Evolutionary conservation across 2,888 invertebrate species (phyloP).

Genomic region (Nysson spinosus): DNA sequence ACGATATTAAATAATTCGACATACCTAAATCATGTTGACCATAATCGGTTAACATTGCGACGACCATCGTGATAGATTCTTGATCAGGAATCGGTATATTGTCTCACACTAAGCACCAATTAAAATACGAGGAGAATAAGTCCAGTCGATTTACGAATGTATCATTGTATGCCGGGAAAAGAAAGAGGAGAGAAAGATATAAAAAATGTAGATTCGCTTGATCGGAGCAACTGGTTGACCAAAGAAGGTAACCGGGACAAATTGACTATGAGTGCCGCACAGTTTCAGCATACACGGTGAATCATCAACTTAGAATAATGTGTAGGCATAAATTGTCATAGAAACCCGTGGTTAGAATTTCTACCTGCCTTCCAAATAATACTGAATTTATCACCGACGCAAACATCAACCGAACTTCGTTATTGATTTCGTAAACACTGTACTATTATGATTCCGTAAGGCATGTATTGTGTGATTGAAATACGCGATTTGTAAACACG

Average conservation of each 20-base stretch:
- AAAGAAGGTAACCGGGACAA: constrained; percentile 42
- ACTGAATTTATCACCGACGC: constrained; percentile 1
- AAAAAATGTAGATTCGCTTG: constrained; percentile 3
- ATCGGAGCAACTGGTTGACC: constrained; percentile 17
- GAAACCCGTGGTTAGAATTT: constrained; percentile 18
- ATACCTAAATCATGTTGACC: constrained; percentile 69
- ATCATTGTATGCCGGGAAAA: neutral
- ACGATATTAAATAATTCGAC: no score
- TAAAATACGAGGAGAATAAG: neutral
- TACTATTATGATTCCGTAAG: no score
- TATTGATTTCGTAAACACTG: no score
- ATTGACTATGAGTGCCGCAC: constrained; percentile 28
- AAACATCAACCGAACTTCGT: neutral
- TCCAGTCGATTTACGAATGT: neutral
- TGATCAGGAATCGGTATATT: constrained; percentile 38
- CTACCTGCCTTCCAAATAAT: constrained; percentile 3
- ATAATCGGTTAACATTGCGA: constrained; percentile 71
- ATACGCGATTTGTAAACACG: no score
- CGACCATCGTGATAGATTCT: constrained; percentile 64
- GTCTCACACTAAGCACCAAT: constrained; percentile 35
- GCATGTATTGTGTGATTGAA: no score
- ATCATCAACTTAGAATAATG: constrained; percentile 42
- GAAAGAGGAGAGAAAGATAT: constrained; percentile 20
- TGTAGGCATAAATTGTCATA: constrained; percentile 41
- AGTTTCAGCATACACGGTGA: constrained; percentile 30